Conservation (phyloP, 2,888 invertebrate genomes). For the Heteropelma amictum region DNA sequence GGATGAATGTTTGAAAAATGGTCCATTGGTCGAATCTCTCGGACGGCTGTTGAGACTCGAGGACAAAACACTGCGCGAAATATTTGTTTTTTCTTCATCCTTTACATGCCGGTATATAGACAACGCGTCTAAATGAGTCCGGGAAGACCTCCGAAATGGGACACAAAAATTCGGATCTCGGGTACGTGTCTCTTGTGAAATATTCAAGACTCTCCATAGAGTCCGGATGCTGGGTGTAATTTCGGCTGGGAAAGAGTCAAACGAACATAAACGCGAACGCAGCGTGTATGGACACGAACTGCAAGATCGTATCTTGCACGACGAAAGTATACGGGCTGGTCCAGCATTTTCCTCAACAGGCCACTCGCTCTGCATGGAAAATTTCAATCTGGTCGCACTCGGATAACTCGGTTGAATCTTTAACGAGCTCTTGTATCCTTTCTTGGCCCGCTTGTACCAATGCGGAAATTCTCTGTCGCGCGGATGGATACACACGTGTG, state of each 20-base stretch:
- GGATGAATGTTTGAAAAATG: too few species aligned
- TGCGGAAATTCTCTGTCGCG: not conserved
- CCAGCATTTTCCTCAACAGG: conserved; percentile 52
- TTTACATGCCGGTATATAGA: too few species aligned
- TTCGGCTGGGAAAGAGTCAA: too few species aligned
- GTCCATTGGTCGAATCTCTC: too few species aligned
- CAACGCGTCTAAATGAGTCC: too few species aligned
- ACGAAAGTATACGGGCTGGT: conserved; percentile 15
- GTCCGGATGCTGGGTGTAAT: too few species aligned
- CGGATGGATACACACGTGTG: not conserved
- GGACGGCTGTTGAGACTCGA: too few species aligned
- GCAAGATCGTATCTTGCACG: not conserved
- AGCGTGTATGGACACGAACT: not conserved
- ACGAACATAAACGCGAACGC: too few species aligned
- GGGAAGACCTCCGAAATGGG: conserved; percentile 9
- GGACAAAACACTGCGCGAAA: too few species aligned
- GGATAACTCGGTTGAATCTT: conserved; percentile 76
- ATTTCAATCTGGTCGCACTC: conserved; percentile 75
- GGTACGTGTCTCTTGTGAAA: conserved; percentile 48
- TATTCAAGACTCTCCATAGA: conserved; percentile 48
- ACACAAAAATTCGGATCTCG: conserved; percentile 39
- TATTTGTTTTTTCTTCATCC: too few species aligned
- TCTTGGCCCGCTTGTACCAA: too few species aligned
- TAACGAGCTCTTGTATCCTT: too few species aligned
- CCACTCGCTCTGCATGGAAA: conserved; percentile 70